Evolutionary conservation across 2,113 vertebrate genomes (phyloP).

Genomic region (Papio anubis): DNA sequence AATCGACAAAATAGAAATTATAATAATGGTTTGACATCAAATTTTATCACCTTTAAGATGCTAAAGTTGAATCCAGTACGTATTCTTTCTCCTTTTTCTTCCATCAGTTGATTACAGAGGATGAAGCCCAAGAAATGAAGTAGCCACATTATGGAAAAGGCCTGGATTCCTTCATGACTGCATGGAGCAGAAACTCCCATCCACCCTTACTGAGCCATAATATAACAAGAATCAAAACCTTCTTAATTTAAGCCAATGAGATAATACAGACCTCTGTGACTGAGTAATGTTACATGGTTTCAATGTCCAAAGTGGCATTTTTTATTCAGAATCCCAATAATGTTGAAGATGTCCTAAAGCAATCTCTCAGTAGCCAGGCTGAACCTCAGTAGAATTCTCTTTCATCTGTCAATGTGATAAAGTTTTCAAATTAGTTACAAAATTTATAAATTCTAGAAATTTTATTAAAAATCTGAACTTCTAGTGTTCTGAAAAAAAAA

Average conservation of each 20-base stretch:
- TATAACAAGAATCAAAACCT: neutral
- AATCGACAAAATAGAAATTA: neutral
- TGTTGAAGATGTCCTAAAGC: neutral
- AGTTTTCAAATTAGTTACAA: neutral
- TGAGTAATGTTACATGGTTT: no score
- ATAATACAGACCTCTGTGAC: neutral
- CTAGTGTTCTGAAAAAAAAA: neutral
- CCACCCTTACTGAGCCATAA: no score
- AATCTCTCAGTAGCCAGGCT: neutral
- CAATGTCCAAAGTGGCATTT: accelerated
- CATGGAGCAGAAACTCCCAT: neutral
- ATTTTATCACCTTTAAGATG: neutral
- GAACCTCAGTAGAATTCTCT: neutral
- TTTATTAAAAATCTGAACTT: neutral
- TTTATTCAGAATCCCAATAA: neutral
- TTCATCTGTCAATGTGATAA: neutral
- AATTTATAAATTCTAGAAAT: neutral
- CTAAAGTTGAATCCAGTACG: neutral
- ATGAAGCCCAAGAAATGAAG: neutral
- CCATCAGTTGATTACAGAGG: neutral
- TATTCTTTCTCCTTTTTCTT: neutral
- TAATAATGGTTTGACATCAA: neutral
- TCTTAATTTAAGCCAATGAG: neutral
- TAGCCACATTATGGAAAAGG: neutral
- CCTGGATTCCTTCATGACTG: neutral